Percentiles rank a stretch among this genome's conserved stretches.
Evolutionary conservation across 2,888 invertebrate species (phyloP).

Genomic region (Drosophila gaucha): DNA sequence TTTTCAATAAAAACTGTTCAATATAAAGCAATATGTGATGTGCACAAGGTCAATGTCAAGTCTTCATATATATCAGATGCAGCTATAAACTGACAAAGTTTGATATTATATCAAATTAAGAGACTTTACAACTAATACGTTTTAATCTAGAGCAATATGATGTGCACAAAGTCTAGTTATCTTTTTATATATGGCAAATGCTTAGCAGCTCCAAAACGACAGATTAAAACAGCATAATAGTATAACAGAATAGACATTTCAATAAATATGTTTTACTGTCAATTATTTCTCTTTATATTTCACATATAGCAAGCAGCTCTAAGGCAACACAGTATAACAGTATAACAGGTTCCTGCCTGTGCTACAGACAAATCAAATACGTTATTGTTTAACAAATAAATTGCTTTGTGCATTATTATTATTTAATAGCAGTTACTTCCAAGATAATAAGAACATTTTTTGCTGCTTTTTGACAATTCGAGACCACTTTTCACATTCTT

Average conservation of each 20-base stretch:
- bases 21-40: too few relatives aligned
- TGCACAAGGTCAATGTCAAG: too few relatives aligned
- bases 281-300: neutral
- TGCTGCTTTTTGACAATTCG: neutral
- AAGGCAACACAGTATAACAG: neutral
- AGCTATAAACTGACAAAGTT: neutral
- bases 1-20: too few relatives aligned
- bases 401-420: neutral
- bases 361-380: neutral
- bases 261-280: neutral
- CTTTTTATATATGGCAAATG: neutral
- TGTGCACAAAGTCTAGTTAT: too few relatives aligned
- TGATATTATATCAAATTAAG: neutral
- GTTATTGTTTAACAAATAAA: neutral
- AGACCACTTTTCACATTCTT: conserved; percentile 2
- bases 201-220: neutral
- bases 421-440: neutral
- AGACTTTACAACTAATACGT: neutral
- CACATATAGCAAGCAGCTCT: neutral
- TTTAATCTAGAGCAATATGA: neutral
- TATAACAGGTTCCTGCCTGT: too few relatives aligned
- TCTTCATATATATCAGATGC: too few relatives aligned
- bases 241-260: neutral
- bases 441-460: neutral
- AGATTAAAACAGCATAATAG: neutral